A percentile compares a stretch with the other conserved stretches of the same genome.
phyloP scores from a whole-genome alignment of 2,888 invertebrate species.

The Sisyra terminalis region DNA sequence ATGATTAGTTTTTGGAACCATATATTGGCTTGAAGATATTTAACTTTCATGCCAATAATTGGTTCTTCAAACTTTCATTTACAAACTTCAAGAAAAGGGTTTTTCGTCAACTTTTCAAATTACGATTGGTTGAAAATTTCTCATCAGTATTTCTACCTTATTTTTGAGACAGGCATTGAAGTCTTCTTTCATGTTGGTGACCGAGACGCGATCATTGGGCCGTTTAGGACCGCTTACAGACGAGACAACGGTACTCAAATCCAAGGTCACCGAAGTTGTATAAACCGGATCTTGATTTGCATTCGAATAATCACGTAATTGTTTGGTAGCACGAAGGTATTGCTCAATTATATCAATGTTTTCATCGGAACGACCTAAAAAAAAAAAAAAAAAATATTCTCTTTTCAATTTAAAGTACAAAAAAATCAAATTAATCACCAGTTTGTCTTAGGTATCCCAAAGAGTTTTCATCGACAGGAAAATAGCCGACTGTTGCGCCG shows the following conservation, averaged over 20 bases:
- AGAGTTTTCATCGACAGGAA: constrained; percentile 75
- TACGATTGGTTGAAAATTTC: too few species aligned
- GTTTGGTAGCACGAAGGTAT: constrained; percentile 65
- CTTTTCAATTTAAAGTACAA: too few species aligned
- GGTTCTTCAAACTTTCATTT: too few species aligned
- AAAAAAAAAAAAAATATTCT: background rate
- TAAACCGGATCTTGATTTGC: constrained; percentile 65
- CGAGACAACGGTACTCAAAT: constrained; percentile 76
- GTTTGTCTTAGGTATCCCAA: constrained; percentile 75
- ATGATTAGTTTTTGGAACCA: too few species aligned
- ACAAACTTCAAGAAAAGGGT: too few species aligned
- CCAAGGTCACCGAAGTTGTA: constrained; percentile 71
- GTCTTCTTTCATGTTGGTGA: constrained; percentile 78
- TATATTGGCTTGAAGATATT: too few species aligned
- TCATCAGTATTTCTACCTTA: constrained; percentile 66
- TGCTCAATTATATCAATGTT: constrained; percentile 63
- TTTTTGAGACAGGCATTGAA: constrained; percentile 70
- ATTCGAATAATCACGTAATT: constrained; percentile 70
- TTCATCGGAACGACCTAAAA: constrained; percentile 58
- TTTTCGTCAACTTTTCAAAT: too few species aligned
- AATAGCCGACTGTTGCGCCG: constrained; percentile 91
- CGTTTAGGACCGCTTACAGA: constrained; percentile 95
- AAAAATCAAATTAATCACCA: constrained; percentile 42
- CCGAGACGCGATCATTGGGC: constrained; percentile 90
- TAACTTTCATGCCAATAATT: too few species aligned